Conservation (phyloP, 2,888 invertebrate species). For the Trissolcus japonicus region DNA sequence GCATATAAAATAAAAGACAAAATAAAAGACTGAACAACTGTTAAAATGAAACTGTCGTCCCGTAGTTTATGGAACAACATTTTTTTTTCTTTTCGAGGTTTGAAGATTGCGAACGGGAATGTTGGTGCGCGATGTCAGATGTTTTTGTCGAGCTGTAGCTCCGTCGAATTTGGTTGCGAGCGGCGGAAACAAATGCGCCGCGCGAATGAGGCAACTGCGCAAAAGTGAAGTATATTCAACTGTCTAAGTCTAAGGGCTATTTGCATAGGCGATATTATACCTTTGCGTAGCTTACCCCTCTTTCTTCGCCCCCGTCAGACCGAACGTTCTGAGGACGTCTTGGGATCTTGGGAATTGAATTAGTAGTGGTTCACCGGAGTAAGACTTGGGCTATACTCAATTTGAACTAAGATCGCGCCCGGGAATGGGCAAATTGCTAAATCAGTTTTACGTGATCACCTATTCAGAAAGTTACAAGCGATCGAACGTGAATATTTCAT, state of each 20-base stretch:
- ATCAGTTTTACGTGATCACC: conserved; percentile 77
- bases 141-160: conserved; percentile 42
- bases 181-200: conserved; percentile 48
- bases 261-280: conserved; percentile 76
- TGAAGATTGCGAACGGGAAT: no score
- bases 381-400: conserved; percentile 76
- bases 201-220: conserved; percentile 38
- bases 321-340: conserved; percentile 66
- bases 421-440: conserved; percentile 75
- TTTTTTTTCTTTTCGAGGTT: no score
- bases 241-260: conserved; percentile 76
- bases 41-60: no score
- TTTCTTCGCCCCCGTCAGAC: conserved; percentile 52
- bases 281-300: conserved; percentile 62
- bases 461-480: conserved; percentile 75
- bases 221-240: conserved; percentile 72
- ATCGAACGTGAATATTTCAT: conserved; percentile 67
- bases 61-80: no score
- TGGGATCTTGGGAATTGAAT: conserved; percentile 75
- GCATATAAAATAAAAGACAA: no score
- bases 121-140: conserved; percentile 19
- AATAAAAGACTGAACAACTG: not conserved
- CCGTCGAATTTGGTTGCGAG: conserved; percentile 38
- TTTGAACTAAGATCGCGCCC: conserved; percentile 75
- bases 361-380: conserved; percentile 75